These are phyloP conservation scores for Enteromius afrohamiltoni DNA, from an alignment of 2,797 vertebrate species.

Conservation along the genomic window DNA sequence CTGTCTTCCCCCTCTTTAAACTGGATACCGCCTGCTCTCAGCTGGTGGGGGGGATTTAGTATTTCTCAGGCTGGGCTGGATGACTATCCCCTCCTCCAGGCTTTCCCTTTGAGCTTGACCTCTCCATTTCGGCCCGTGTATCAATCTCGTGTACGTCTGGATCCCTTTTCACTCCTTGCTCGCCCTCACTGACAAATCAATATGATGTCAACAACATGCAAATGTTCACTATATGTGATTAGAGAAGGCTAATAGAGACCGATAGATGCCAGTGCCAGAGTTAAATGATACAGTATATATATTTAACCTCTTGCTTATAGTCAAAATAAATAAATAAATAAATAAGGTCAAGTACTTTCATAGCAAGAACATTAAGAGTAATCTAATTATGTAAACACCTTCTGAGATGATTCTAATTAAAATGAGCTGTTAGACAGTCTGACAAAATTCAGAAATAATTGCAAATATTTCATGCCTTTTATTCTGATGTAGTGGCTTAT, in stretches of 20 bases:
- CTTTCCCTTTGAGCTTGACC: slow-evolving; percentile 55
- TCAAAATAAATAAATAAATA: background rate
- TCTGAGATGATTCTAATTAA: slow-evolving; percentile 22
- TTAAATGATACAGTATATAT: background rate
- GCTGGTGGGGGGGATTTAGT: slow-evolving; percentile 57
- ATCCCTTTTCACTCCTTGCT: slow-evolving; percentile 5
- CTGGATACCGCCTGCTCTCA: slow-evolving; percentile 31
- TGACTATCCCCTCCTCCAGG: slow-evolving; percentile 40
- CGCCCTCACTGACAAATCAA: slow-evolving; percentile 64
- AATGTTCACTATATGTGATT: slow-evolving; percentile 68
- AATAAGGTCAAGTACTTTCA: background rate
- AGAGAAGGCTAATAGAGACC: slow-evolving; percentile 44
- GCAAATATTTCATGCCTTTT: background rate
- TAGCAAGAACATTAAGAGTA: background rate
- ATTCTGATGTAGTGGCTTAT: background rate
- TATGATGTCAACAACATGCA: slow-evolving; percentile 65
- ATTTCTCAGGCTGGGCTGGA: slow-evolving; percentile 47
- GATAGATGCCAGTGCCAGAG: slow-evolving; percentile 8
- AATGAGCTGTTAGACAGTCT: background rate
- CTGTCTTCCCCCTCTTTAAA: slow-evolving; percentile 20
- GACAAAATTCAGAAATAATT: background rate
- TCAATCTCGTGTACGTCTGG: slow-evolving; percentile 62
- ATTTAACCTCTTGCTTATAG: slow-evolving; percentile 4
- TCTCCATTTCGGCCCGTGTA: slow-evolving; percentile 58
- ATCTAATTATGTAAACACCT: slow-evolving; percentile 18